Percentiles rank a stretch among this genome's conserved stretches.
Conservation (phyloP, 2,888 invertebrate genomes). For the Ophioninae sp. region DNA sequence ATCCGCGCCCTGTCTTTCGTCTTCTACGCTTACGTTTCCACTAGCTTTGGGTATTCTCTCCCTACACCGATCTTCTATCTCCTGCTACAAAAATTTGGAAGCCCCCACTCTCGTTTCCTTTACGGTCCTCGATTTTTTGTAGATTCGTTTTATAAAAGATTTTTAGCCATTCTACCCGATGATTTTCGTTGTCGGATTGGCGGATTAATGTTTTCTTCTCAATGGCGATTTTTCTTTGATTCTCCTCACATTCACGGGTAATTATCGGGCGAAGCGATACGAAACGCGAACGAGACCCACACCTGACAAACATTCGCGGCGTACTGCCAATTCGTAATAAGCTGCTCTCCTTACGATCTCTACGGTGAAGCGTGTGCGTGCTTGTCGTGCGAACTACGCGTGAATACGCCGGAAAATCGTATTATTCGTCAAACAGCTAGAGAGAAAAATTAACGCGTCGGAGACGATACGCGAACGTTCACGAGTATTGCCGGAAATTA, state of each 20-base stretch:
- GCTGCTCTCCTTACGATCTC: slow-evolving; percentile 9
- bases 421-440: slow-evolving; percentile 13
- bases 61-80: slow-evolving; percentile 12
- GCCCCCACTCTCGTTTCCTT: slow-evolving; percentile 7
- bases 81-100: slow-evolving; percentile 31
- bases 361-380: slow-evolving; percentile 32
- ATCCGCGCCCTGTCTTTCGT: slow-evolving; percentile 27
- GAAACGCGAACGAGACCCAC: slow-evolving; percentile 54
- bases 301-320: slow-evolving; percentile 69
- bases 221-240: slow-evolving; percentile 4
- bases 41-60: background rate
- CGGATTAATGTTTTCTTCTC: background rate
- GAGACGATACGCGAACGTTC: slow-evolving; percentile 1
- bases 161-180: slow-evolving; percentile 14
- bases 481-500: slow-evolving; percentile 4
- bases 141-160: background rate
- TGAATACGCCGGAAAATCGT: slow-evolving; percentile 27
- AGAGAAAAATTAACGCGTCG: slow-evolving; percentile 5
- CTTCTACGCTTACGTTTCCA: slow-evolving; percentile 15
- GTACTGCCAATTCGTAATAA: slow-evolving; percentile 66
- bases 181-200: background rate
- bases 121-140: background rate
- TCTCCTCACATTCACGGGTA: background rate
- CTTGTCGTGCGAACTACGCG: slow-evolving; percentile 60
- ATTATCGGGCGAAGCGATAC: background rate